A percentile compares a stretch with the other conserved stretches of the same genome.
Conservation (phyloP, 2,113 vertebrate genomes). For the Gavia stellata region DNA sequence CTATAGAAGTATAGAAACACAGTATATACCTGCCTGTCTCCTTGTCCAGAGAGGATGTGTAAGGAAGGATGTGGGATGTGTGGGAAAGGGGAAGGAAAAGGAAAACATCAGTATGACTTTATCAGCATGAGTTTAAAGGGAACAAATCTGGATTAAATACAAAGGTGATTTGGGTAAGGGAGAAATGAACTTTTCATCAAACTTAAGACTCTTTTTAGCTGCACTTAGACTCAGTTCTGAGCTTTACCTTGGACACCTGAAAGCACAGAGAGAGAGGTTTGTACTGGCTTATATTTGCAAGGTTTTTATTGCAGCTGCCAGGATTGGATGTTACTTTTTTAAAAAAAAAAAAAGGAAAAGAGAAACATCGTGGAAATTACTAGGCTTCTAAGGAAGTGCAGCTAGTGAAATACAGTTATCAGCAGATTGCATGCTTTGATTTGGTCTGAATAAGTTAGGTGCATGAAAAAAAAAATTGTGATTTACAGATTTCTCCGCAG, state of each 20-base stretch:
- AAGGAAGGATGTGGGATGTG: not conserved
- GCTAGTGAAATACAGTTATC: slow-evolving; percentile 15
- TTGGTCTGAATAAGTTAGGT: slow-evolving; percentile 9
- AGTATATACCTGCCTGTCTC: not conserved
- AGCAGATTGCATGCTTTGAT: slow-evolving; percentile 39
- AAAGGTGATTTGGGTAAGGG: not conserved
- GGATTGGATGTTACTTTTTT: not conserved
- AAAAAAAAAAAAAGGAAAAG: not conserved
- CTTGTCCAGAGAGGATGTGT: not conserved
- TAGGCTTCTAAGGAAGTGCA: not conserved
- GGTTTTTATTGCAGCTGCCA: not conserved
- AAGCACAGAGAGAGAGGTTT: not conserved
- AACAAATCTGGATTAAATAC: not conserved
- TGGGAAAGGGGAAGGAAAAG: not conserved
- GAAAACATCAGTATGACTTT: not conserved
- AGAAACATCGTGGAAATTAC: slow-evolving; percentile 5
- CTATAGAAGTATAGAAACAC: not conserved
- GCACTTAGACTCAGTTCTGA: not conserved
- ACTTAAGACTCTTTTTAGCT: not conserved
- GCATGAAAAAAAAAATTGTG: not conserved
- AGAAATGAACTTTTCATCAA: not conserved
- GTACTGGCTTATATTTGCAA: not conserved
- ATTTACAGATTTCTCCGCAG: slow-evolving; percentile 24
- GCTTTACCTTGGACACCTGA: not conserved
- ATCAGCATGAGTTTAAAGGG: not conserved